Evolutionary conservation across 2,797 vertebrate species (phyloP), one percentile per base, ranked within the genome.

Genomic region (Ctenochaetus hawaiiensis): DNA sequence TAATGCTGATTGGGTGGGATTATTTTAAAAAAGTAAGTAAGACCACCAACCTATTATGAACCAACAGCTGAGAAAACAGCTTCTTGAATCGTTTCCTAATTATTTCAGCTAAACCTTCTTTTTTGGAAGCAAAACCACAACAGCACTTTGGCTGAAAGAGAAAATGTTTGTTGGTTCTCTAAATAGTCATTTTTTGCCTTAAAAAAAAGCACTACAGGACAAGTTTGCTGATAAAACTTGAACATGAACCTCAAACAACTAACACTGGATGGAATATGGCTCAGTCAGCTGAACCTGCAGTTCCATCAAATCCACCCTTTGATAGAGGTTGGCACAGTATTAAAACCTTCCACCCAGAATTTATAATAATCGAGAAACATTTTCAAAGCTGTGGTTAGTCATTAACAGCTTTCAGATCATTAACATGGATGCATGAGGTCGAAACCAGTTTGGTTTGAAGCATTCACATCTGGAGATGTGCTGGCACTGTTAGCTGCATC

Each of bases 91-190:
- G 30, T 30, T 57, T 74, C 49, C 22, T 73, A 22, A 61, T 70
- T 77, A 30, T 83, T 54, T 67, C 61, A 53, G 61, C 59, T 26
- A 26, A 62, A 22, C 57, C n/a, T 0, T 67, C 20, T 76, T 48
- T 68, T 72, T 82, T 72, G 66, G 75, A 62, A 63, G 59, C 67
- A 41, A 41, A 70, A 84, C 56, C 77, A 58, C 43, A 41, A 64
- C 2, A 62, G 53, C 39, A 61, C 16, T 52, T 74, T 14, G 2
- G 49, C 62, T 59, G 39, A 47, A 51, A 83, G 39, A 39, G 75
- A 77, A 76, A 81, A 82, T 45, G n/a, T 78, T 78, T 74, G 58
- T 80, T 69, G 74, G 41, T 72, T 64, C 41, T 72, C 63, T 18
- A 72, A 67, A 75, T 62, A 11, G 49, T 58, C 44, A 10, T 41